Base-by-base conservation (phyloP, 2,113 vertebrate species). In the Caranx ignobilis region DNA sequence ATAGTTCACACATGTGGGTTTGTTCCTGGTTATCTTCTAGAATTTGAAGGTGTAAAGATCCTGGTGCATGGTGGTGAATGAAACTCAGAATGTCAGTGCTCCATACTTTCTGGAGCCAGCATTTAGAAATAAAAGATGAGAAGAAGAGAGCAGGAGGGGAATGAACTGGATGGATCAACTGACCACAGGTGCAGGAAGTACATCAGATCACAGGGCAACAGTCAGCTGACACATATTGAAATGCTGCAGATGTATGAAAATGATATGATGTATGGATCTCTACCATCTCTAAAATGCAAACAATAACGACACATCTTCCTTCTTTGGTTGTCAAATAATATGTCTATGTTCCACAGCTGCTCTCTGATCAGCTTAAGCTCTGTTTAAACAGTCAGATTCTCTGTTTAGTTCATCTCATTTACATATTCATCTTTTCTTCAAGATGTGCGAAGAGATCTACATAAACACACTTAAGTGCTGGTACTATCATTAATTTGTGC, bases 141-240 rank as follows among this genome's bases (percentile, higher is more conserved):
- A n/a, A 13, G 16, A 35, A 18, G 3, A 19, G 54, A 43, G 15
- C 34, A 6, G 21, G 12, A 11, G 4, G 34, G 31, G 56, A 8
- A 26, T 34, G 56, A 57, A 32, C 31, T 16, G 31, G 26, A 32
- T 2, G 8, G 32, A 35, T 54, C 50, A 10, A 15, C n/a, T 12
- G 3, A 8, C n/a, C 48, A n/a, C 64, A 76, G 47, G 71, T 63
- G 59, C 45, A 65, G 26, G 21, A 57, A 43, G 26, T 37, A 18
- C 39, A 37, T n/a, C 60, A 35, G 59, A 26, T 35, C 18, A 8
- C 66, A 45, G 11, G 26, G 60, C 39, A 39, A 50, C 7, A n/a
- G 8, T 50, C 48, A 50, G 34, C 7, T 1, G 15, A 7, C 4
- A 34, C 1, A 13, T n/a, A n/a, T 50, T 50, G 8, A 19, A 66